phyloP scores from a whole-genome alignment of 2,113 vertebrate genomes.

The Salminus brasiliensis region DNA sequence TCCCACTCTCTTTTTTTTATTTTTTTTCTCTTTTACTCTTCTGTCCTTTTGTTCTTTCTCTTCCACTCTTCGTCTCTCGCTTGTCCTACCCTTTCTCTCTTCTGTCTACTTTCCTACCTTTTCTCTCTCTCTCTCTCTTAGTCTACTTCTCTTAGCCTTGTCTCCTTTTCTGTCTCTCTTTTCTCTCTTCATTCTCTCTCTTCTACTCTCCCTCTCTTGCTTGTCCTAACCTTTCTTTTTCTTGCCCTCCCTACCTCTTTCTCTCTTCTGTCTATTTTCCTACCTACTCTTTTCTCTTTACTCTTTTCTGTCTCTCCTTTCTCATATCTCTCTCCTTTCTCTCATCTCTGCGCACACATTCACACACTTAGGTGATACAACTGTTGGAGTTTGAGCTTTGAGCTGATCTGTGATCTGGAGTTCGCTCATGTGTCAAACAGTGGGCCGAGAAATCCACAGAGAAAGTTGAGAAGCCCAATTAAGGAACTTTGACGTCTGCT shows the following conservation, averaged over 20 bases:
- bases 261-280: no score
- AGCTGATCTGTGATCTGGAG: neutral
- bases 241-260: no score
- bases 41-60: no score
- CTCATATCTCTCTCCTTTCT: neutral
- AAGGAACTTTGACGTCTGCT: constrained; percentile 11
- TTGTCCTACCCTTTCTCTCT: neutral
- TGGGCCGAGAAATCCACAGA: constrained; percentile 10
- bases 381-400: neutral
- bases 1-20: no score
- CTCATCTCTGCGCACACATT: neutral
- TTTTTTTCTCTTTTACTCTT: no score
- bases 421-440: constrained; percentile 10
- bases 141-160: no score
- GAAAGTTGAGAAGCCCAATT: constrained; percentile 14
- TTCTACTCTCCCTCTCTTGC: neutral
- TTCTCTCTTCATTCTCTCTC: neutral
- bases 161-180: no score
- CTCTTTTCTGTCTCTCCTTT: neutral
- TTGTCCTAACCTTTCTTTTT: no score
- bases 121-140: no score
- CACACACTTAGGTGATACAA: constrained; percentile 15
- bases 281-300: neutral
- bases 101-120: neutral
- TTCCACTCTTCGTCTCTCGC: neutral